Conservation (phyloP, 2,113 vertebrate genomes). For the Oreotrochilus melanogaster region DNA sequence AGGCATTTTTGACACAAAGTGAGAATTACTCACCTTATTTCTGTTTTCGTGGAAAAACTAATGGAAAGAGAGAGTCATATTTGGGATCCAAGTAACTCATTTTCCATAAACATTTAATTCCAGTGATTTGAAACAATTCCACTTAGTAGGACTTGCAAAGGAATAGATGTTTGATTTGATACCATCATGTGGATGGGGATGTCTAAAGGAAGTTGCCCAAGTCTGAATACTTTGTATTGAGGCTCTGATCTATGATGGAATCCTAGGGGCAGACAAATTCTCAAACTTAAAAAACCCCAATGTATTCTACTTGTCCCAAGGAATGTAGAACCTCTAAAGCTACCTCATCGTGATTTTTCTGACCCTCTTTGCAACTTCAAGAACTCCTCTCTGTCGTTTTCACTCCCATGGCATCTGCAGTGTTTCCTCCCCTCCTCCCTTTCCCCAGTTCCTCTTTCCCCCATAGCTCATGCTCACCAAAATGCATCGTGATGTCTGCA, state of each 20-base stretch:
- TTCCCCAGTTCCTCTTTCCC: not conserved
- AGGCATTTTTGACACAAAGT: not conserved
- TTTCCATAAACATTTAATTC: not conserved
- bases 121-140: not conserved
- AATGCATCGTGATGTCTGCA: not conserved
- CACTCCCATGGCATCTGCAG: not conserved
- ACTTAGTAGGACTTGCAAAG: not conserved
- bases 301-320: not conserved
- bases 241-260: not conserved
- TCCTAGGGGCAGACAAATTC: not conserved
- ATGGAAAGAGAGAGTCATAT: not conserved
- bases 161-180: conserved; percentile 15
- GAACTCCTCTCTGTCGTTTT: not conserved
- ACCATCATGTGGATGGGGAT: not conserved
- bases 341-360: not conserved
- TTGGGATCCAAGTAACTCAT: not conserved
- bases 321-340: not conserved
- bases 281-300: not conserved
- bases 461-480: not conserved
- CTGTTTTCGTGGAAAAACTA: not conserved
- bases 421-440: not conserved
- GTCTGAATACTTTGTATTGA: not conserved
- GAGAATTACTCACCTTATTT: not conserved
- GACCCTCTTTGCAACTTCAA: not conserved
- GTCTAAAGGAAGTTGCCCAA: not conserved